Evolutionary conservation across 2,113 vertebrate genomes (phyloP).

Genomic region (Neotragus pygmaeus): DNA sequence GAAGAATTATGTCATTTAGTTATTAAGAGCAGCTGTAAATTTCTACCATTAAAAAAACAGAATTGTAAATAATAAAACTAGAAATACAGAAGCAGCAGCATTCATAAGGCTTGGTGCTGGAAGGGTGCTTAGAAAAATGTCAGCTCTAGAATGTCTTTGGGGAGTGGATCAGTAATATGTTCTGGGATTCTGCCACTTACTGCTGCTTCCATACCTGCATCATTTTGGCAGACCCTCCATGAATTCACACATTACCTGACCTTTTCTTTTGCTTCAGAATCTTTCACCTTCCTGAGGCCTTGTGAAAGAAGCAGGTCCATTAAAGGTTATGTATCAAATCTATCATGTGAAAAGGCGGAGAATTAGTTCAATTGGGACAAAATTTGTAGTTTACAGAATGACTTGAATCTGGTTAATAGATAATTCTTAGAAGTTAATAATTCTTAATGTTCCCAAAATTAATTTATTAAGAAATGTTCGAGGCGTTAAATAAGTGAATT

Average conservation of each 20-base stretch:
- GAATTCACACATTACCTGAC: neutral
- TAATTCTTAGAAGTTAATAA: constrained; percentile 24
- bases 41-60: neutral
- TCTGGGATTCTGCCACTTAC: neutral
- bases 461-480: neutral
- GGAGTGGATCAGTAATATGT: neutral
- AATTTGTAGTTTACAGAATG: neutral
- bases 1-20: neutral
- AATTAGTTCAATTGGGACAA: neutral
- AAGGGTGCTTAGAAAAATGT: constrained; percentile 2
- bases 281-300: neutral
- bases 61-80: neutral
- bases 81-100: neutral
- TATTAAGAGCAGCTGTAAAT: neutral
- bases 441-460: neutral
- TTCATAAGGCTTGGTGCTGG: neutral
- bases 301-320: neutral
- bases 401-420: neutral
- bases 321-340: neutral
- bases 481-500: neutral
- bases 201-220: neutral
- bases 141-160: neutral
- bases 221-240: neutral
- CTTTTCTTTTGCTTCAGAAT: constrained; percentile 16
- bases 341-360: neutral